Percentiles rank a stretch among this genome's conserved stretches.
Conservation (phyloP, 1,140 invertebrate genomes). For the Anoplophora glabripennis region DNA sequence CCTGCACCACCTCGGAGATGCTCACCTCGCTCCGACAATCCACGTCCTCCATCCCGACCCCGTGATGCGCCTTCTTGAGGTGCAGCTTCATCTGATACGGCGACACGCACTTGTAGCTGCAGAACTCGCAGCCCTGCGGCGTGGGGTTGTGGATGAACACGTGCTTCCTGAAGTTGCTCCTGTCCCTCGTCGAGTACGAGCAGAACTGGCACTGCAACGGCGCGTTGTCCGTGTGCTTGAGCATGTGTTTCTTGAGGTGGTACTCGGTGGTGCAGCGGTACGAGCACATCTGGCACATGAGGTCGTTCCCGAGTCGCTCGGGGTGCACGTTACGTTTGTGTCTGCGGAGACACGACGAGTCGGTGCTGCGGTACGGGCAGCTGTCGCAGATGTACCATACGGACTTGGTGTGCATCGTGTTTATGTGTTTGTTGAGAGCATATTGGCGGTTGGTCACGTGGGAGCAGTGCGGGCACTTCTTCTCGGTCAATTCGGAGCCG, state of each 20-base stretch:
- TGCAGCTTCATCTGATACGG: conserved; percentile 33
- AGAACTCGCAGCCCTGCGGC: conserved; percentile 26
- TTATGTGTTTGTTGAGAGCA: conserved; percentile 18
- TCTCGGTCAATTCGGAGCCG: too few species aligned
- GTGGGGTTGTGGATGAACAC: conserved; percentile 30
- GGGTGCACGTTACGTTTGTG: conserved; percentile 13
- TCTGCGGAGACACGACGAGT: conserved; percentile 6
- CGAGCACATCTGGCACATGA: conserved; percentile 16
- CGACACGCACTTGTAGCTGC: conserved; percentile 30
- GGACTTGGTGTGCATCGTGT: conserved; percentile 20
- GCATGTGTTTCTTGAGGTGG: conserved; percentile 15
- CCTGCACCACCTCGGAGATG: not conserved
- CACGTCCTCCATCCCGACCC: conserved; percentile 9
- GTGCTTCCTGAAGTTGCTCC: conserved; percentile 34
- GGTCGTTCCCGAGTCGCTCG: not conserved
- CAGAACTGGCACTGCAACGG: conserved; percentile 19
- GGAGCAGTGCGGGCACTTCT: conserved; percentile 19
- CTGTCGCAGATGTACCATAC: conserved; percentile 16
- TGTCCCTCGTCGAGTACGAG: conserved; percentile 30
- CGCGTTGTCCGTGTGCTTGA: conserved; percentile 6
- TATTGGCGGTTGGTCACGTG: conserved; percentile 19
- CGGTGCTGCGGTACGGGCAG: conserved; percentile 17
- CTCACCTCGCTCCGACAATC: not conserved
- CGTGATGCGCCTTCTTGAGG: conserved; percentile 29
- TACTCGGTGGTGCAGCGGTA: not conserved